Evolutionary conservation across 1,140 invertebrate genomes (phyloP).

Genomic region (Pseudomyrmex flavicornis): DNA sequence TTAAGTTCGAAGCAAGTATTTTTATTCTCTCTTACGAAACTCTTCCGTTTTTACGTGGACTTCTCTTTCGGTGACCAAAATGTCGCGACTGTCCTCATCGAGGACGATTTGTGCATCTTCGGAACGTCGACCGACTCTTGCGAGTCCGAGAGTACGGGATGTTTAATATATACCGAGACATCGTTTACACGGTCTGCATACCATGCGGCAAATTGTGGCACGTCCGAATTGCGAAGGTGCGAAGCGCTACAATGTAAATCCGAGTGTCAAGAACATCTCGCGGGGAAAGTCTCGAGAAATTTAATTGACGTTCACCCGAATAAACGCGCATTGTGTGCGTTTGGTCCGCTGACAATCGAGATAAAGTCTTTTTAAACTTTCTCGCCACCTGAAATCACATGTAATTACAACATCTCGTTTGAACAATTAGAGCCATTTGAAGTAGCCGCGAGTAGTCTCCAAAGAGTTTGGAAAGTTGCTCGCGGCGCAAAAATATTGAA

Average conservation of each 20-base stretch:
- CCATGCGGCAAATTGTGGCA: conserved; percentile 26
- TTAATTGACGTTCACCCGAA: conserved; percentile 33
- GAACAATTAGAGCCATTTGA: not conserved
- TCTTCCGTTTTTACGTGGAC: not conserved
- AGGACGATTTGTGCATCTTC: not conserved
- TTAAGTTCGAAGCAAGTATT: not conserved
- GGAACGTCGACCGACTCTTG: conserved; percentile 28
- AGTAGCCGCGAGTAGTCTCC: too few relatives aligned
- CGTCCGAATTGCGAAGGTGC: not conserved
- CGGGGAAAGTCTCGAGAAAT: conserved; percentile 58
- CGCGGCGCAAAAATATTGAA: not conserved
- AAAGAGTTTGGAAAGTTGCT: conserved; percentile 11
- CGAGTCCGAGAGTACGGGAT: not conserved
- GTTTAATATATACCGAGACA: conserved; percentile 56
- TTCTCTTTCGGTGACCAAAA: not conserved
- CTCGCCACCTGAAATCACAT: conserved; percentile 1
- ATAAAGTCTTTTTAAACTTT: conserved; percentile 50
- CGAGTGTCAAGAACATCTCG: not conserved
- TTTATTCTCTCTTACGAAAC: not conserved
- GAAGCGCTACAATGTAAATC: too few relatives aligned
- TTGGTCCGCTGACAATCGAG: conserved; percentile 38
- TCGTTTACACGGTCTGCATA: conserved; percentile 62
- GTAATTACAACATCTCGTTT: conserved; percentile 28
- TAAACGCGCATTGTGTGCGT: conserved; percentile 44
- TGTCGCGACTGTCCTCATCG: not conserved